Evolutionary conservation across 2,797 vertebrate genomes (phyloP).

Genomic region (Falco rusticolus): DNA sequence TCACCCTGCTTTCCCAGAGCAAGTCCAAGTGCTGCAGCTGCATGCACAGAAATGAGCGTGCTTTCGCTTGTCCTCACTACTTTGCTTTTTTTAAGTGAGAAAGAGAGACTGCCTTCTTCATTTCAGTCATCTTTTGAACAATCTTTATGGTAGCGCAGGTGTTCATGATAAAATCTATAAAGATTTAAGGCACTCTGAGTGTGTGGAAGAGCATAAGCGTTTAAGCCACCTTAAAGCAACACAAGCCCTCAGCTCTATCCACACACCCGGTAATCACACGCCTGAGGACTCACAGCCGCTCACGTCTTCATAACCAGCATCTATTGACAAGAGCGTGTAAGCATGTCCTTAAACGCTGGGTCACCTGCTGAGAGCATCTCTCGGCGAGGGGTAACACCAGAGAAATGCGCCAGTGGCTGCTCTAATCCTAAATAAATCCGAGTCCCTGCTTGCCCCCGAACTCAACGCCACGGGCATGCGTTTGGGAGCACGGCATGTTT

Average conservation of each 20-base stretch:
- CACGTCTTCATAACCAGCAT: neutral
- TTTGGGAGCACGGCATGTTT: fast-evolving
- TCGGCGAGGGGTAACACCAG: fast-evolving
- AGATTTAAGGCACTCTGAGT: neutral
- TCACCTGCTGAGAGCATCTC: neutral
- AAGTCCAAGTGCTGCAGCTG: neutral
- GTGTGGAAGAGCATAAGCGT: neutral
- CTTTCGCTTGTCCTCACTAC: neutral
- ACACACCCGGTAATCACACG: fast-evolving
- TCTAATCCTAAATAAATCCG: neutral
- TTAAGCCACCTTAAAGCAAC: neutral
- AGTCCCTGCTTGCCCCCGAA: neutral
- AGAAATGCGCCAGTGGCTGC: neutral
- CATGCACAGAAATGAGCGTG: fast-evolving
- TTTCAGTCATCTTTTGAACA: neutral
- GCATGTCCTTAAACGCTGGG: neutral
- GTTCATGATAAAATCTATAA: neutral
- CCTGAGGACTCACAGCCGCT: neutral
- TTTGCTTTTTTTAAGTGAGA: neutral
- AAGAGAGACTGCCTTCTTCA: too few relatives aligned
- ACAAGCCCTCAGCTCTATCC: neutral
- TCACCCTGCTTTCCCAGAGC: neutral
- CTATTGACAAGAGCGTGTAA: fast-evolving
- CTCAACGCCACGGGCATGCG: fast-evolving
- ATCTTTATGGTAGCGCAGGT: neutral